These are phyloP conservation scores for Gerris lacustris DNA, from an alignment of 2,888 invertebrate genomes.

Conservation along the genomic window DNA sequence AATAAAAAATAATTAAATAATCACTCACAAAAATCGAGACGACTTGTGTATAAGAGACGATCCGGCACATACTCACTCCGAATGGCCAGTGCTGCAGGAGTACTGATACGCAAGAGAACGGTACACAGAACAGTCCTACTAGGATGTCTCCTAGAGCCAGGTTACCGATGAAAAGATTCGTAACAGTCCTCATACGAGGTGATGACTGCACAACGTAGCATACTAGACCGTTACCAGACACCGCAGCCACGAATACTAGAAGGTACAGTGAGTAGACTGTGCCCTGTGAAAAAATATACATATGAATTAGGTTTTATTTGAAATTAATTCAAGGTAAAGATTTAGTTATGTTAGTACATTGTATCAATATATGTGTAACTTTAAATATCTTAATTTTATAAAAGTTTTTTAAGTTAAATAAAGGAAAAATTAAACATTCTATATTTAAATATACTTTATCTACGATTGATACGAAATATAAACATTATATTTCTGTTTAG, in stretches of 20 bases:
- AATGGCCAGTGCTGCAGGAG: constrained; percentile 81
- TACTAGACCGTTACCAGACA: constrained; percentile 64
- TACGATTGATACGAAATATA: too few relatives aligned
- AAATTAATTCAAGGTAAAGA: too few relatives aligned
- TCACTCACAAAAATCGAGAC: constrained; percentile 51
- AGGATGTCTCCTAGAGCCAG: constrained; percentile 79
- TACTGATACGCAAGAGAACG: constrained; percentile 74
- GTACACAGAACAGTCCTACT: constrained; percentile 82
- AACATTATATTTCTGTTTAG: too few relatives aligned
- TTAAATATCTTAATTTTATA: too few relatives aligned
- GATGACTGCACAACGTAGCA: constrained; percentile 75
- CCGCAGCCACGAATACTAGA: constrained; percentile 55
- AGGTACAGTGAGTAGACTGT: constrained; percentile 56
- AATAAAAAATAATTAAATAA: constrained; percentile 30
- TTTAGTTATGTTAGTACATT: too few relatives aligned
- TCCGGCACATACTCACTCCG: constrained; percentile 63
- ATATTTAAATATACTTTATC: too few relatives aligned
- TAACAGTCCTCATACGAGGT: constrained; percentile 79
- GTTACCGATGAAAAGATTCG: constrained; percentile 83
- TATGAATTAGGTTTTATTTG: too few relatives aligned
- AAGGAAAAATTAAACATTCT: too few relatives aligned
- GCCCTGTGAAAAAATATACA: constrained; percentile 6
- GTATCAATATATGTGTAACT: too few relatives aligned
- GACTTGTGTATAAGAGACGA: constrained; percentile 48
- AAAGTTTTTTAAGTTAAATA: too few relatives aligned